Percentiles rank a stretch among this genome's conserved stretches.
phyloP scores from a whole-genome alignment of 1,140 invertebrate species.

The Cryptotermes secundus region DNA sequence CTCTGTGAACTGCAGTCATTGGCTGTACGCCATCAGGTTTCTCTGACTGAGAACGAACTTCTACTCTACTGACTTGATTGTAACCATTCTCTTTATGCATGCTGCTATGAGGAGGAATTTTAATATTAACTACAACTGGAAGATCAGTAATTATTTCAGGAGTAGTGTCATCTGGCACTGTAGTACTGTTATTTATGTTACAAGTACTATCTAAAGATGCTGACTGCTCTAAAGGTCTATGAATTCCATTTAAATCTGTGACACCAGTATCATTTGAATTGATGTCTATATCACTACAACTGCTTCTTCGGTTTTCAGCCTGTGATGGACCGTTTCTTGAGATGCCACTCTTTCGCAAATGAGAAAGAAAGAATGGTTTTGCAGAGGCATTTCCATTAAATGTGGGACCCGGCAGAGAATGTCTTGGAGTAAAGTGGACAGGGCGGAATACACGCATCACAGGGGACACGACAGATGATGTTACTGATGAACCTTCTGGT shows the following conservation, averaged over 20 bases:
- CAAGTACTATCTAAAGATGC: neutral
- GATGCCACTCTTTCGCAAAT: slow-evolving; percentile 38
- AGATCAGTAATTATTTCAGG: neutral
- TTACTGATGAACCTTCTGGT: no score
- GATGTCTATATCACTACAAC: neutral
- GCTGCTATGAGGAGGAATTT: neutral
- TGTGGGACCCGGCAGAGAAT: slow-evolving; percentile 10
- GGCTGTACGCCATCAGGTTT: neutral
- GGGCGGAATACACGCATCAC: slow-evolving; percentile 24
- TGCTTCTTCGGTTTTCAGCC: neutral
- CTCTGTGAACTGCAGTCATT: slow-evolving; percentile 24
- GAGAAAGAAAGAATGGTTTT: slow-evolving; percentile 46
- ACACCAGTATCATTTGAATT: slow-evolving; percentile 42
- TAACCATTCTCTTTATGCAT: neutral
- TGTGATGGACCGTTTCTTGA: slow-evolving; percentile 38
- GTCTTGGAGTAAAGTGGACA: slow-evolving; percentile 30
- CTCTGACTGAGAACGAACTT: neutral
- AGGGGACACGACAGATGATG: neutral
- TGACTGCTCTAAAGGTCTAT: neutral
- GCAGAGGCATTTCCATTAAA: slow-evolving; percentile 47
- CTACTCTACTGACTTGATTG: neutral
- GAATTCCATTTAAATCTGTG: neutral
- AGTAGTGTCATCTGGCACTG: neutral
- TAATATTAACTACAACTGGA: neutral
- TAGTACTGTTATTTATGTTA: neutral